A percentile compares a stretch with the other conserved stretches of the same genome.
Evolutionary conservation across 1,140 invertebrate genomes (phyloP).

Genomic region (Aphis gossypii): DNA sequence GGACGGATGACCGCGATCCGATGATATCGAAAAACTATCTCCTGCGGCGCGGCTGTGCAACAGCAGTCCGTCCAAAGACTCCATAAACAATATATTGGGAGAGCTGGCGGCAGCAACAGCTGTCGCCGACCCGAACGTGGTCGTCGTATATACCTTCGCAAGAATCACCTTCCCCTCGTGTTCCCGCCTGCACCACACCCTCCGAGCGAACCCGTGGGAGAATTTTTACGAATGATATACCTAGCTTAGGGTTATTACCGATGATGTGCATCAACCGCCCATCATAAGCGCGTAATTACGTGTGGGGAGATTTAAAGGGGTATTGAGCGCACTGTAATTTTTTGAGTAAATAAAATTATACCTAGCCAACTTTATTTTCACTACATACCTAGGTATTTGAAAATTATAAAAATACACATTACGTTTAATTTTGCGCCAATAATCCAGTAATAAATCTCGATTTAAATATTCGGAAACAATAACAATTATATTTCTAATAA

Average conservation of each 20-base stretch:
- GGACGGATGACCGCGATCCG: conserved; percentile 3
- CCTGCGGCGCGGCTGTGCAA: neutral
- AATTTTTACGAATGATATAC: neutral
- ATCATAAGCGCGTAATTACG: too few species aligned
- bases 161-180: neutral
- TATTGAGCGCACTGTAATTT: neutral
- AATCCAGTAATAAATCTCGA: neutral
- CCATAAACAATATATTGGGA: too few species aligned
- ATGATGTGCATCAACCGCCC: neutral
- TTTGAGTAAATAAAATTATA: too few species aligned
- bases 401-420: neutral
- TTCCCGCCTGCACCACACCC: neutral
- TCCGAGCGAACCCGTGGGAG: neutral
- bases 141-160: neutral
- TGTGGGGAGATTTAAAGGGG: too few species aligned
- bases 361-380: too few species aligned
- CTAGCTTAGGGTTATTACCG: neutral
- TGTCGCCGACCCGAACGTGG: neutral
- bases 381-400: neutral
- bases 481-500: conserved; percentile 5
- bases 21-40: conserved; percentile 12
- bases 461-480: neutral
- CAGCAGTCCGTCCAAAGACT: neutral
- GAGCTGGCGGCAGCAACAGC: neutral
- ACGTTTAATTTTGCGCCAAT: neutral